These are phyloP conservation scores for Caenorhabditis wallacei DNA, from an alignment of 2,888 invertebrate species.

Conservation along the genomic window DNA sequence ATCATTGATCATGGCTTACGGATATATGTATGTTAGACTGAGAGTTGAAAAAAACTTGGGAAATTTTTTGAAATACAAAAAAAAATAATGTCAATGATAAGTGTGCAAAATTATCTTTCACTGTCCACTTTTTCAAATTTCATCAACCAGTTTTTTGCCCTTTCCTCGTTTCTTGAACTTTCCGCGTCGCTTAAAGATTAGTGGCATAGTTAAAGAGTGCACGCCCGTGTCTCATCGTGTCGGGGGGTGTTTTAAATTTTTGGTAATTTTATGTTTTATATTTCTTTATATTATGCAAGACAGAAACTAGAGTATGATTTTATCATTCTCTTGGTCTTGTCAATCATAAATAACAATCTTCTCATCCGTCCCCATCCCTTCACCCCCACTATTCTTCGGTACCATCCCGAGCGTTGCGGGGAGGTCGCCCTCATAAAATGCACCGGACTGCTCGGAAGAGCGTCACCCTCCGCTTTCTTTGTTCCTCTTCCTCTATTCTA, in stretches of 20 bases:
- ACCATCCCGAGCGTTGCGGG: slow-evolving; percentile 7
- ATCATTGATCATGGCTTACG: background rate
- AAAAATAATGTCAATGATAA: background rate
- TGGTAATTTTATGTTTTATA: background rate
- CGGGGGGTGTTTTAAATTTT: background rate
- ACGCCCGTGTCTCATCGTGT: no score
- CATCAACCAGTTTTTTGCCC: background rate
- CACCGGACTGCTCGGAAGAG: slow-evolving; percentile 22
- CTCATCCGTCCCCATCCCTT: background rate
- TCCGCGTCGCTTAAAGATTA: background rate
- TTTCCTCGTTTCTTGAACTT: background rate
- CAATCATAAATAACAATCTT: background rate
- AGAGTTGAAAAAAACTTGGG: background rate
- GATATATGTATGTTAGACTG: background rate
- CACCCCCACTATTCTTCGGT: background rate
- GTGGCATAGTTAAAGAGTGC: background rate
- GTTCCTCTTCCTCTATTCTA: slow-evolving; percentile 9
- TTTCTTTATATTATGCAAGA: no score
- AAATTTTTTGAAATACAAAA: background rate
- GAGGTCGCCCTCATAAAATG: slow-evolving; percentile 33
- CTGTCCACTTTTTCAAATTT: no score
- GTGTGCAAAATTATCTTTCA: background rate
- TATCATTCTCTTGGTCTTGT: no score
- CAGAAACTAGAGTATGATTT: no score
- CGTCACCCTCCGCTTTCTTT: background rate